Conservation (phyloP, 2,888 invertebrate genomes). For the Nymphalis polychloros region DNA sequence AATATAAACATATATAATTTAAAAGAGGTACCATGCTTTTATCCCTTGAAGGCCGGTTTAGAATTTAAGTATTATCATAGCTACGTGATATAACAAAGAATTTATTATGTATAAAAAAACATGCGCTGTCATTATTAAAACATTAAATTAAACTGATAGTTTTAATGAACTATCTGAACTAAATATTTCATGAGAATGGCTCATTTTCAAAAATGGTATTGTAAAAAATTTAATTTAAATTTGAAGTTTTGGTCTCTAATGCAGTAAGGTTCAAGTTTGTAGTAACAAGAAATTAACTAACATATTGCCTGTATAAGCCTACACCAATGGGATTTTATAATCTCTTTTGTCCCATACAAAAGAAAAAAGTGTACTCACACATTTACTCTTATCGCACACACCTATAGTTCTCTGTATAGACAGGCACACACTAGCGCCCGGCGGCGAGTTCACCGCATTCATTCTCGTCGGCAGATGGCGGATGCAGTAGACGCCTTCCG, state of each 20-base stretch:
- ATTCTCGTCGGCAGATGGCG: conserved; percentile 82
- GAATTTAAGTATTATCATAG: too few species aligned
- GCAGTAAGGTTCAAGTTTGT: conserved; percentile 48
- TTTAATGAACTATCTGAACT: too few species aligned
- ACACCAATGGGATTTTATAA: conserved; percentile 56
- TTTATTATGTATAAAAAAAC: too few species aligned
- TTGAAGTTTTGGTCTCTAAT: neutral
- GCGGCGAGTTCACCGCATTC: conserved; percentile 74
- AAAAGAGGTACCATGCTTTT: too few species aligned
- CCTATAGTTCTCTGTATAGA: conserved; percentile 56
- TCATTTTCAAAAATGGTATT: too few species aligned
- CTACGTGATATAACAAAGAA: too few species aligned
- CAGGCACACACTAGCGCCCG: conserved; percentile 57
- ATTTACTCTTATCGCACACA: conserved; percentile 54
- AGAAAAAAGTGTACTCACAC: conserved; percentile 73
- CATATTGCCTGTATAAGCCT: conserved; percentile 47
- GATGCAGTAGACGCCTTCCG: conserved; percentile 79
- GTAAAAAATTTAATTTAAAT: too few species aligned
- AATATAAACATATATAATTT: too few species aligned
- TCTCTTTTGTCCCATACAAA: conserved; percentile 70
- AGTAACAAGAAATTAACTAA: conserved; percentile 28
- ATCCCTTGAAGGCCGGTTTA: too few species aligned
- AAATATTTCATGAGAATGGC: too few species aligned
- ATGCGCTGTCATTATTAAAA: too few species aligned
- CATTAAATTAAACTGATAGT: too few species aligned